Percentiles rank a stretch among this genome's conserved stretches.
These are phyloP conservation scores for Colletes latitarsis DNA, from an alignment of 1,140 invertebrate species.

Conservation along the genomic window DNA sequence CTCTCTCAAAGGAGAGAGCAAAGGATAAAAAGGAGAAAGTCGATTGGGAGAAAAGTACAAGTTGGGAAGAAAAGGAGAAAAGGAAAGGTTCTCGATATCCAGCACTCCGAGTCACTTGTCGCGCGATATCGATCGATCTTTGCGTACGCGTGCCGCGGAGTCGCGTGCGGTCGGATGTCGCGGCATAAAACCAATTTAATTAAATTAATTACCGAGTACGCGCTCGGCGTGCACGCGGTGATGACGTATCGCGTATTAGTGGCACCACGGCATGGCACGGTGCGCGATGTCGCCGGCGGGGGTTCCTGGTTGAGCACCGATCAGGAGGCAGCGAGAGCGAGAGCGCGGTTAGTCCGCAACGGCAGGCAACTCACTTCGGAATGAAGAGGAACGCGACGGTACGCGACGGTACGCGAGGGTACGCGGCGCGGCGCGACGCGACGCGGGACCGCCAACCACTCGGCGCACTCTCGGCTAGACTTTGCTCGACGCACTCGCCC, in stretches of 20 bases:
- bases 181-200: conserved; percentile 50
- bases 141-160: conserved; percentile 48
- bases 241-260: background rate
- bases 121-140: conserved; percentile 60
- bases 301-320: background rate
- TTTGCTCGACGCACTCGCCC: conserved; percentile 64
- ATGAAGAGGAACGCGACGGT: conserved; percentile 65
- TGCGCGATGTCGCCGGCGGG: conserved; percentile 40
- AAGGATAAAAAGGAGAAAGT: background rate
- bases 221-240: conserved; percentile 12
- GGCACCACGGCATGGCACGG: background rate
- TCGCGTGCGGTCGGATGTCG: conserved; percentile 38
- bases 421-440: conserved; percentile 48
- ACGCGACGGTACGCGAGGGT: conserved; percentile 36
- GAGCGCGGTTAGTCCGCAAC: conserved; percentile 62
- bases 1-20: background rate
- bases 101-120: conserved; percentile 51
- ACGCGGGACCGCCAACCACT: conserved; percentile 55
- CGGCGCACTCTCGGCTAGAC: conserved; percentile 43
- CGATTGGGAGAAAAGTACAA: no score
- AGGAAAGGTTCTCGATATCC: conserved; percentile 34
- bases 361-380: conserved; percentile 75
- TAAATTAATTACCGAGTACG: conserved; percentile 28
- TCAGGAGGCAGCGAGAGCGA: background rate
- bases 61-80: background rate